Evolutionary conservation across 2,888 invertebrate species (phyloP).

Genomic region (Azorinus chamasolen): DNA sequence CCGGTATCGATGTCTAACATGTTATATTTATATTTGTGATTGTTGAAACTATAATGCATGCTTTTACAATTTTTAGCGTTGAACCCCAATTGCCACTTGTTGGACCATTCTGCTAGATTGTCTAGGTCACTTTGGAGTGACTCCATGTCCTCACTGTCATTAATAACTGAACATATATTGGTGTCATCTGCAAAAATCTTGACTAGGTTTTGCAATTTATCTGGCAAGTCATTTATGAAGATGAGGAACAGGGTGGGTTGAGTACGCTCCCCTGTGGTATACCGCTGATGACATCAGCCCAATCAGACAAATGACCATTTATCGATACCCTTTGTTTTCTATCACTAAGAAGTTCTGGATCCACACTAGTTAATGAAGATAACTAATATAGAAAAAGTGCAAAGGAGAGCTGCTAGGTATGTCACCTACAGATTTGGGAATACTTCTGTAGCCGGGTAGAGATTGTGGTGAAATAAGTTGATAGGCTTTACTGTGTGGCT

Average conservation of each 20-base stretch:
- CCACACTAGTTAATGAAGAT: too few species aligned
- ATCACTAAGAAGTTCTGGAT: constrained; percentile 27
- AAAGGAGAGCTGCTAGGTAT: too few species aligned
- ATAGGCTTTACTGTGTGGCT: too few species aligned
- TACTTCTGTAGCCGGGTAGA: too few species aligned
- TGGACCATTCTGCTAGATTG: constrained; percentile 4
- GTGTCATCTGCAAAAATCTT: constrained; percentile 50
- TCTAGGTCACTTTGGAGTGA: constrained; percentile 11
- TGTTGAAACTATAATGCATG: too few species aligned
- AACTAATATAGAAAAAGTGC: too few species aligned
- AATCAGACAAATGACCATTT: too few species aligned
- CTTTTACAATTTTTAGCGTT: constrained; percentile 8
- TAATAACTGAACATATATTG: constrained; percentile 6
- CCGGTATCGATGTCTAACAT: too few species aligned
- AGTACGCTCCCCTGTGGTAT: constrained; percentile 52
- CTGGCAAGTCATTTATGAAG: constrained; percentile 40
- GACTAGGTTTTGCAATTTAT: constrained; percentile 2
- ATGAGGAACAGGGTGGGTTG: constrained; percentile 31
- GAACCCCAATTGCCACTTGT: constrained; percentile 16
- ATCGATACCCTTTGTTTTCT: constrained; percentile 33
- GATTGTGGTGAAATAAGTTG: too few species aligned
- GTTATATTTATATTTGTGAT: too few species aligned
- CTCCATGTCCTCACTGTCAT: not conserved
- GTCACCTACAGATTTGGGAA: too few species aligned
- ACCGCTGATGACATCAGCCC: constrained; percentile 41